phyloP scores from a whole-genome alignment of 2,888 invertebrate species.

The Aphidoletes aphidimyza region DNA sequence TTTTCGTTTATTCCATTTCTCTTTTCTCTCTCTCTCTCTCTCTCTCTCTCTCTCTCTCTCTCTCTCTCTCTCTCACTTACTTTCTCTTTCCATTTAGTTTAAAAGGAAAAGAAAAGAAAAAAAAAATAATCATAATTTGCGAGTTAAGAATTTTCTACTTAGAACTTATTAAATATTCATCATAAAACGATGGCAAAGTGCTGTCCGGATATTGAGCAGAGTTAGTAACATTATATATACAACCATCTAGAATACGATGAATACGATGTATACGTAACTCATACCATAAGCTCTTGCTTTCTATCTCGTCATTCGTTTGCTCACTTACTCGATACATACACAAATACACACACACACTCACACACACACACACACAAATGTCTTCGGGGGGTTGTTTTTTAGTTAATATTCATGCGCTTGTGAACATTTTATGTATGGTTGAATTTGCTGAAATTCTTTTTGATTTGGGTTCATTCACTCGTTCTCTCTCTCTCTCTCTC shows the following conservation, averaged over 20 bases:
- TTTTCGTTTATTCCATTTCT: not conserved
- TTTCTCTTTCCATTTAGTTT: too few relatives aligned
- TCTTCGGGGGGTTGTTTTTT: too few relatives aligned
- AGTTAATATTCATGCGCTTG: conserved; percentile 4
- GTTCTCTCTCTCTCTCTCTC: too few relatives aligned
- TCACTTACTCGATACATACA: too few relatives aligned
- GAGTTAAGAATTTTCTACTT: conserved; percentile 21
- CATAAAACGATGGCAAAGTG: not conserved
- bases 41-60: not conserved
- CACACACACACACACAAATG: too few relatives aligned
- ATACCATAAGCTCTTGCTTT: not conserved
- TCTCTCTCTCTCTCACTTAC: too few relatives aligned
- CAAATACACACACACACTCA: too few relatives aligned
- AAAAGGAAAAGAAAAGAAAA: too few relatives aligned
- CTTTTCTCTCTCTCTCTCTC: not conserved
- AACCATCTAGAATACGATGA: not conserved
- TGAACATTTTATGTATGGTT: not conserved
- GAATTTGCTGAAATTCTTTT: not conserved
- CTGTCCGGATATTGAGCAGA: conserved; percentile 43
- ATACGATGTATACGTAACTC: not conserved
- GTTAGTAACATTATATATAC: too few relatives aligned
- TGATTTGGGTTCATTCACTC: not conserved
- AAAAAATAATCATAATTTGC: not conserved
- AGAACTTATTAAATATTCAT: conserved; percentile 46
- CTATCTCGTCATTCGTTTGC: not conserved